Evolutionary conservation across 2,888 invertebrate genomes (phyloP), one percentile per base, ranked within the genome.

Genomic region (Gymnoscelis rufifasciata): DNA sequence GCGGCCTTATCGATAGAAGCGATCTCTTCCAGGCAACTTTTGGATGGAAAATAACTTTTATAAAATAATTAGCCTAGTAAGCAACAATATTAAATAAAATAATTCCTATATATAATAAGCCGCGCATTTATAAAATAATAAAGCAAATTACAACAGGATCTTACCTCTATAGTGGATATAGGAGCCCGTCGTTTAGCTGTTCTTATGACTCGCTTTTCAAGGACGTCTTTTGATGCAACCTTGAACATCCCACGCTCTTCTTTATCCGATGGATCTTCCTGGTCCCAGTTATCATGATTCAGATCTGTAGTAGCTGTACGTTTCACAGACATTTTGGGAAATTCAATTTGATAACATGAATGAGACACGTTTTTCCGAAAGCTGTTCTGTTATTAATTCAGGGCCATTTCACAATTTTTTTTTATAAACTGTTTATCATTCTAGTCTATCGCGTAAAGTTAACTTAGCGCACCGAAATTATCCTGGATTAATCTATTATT

Each of bases 211-310:
- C 97, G 91, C 61, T 90, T 91, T 66, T 93, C 92, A 13, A 97
- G 71, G 50, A 93, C 90, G 36, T 94, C 93, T 27, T 92, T 91
- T 0, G 91, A 51, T 10, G 92, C 92, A 60, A 81, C 75, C 59
- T 88, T 84, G 73, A 95, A 96, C 26, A 87, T 89, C 6, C 96
- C 96, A 56, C 92, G 91, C 62, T 95, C 93, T 69, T 95, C 95
- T 14, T 71, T 67, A 38, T 77, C 78, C 39, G 90, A 59, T 38
- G 92, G 92, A 1, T 94, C 93, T 43, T 95, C 95, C 49, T 91
- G 83, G 70, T 96, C 92, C 96, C 96, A 96, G 73, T 96, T 96
- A 7, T 94, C 93, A 64, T 94, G 94, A 78, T 93, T 95, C 54
- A 97, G 78, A 46, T 95, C 93, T 13, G 89, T 89, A 3, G 92